Evolutionary conservation across 2,113 vertebrate species (phyloP), one percentile per base, ranked within the genome.

Genomic region (Heterocephalus glaber): DNA sequence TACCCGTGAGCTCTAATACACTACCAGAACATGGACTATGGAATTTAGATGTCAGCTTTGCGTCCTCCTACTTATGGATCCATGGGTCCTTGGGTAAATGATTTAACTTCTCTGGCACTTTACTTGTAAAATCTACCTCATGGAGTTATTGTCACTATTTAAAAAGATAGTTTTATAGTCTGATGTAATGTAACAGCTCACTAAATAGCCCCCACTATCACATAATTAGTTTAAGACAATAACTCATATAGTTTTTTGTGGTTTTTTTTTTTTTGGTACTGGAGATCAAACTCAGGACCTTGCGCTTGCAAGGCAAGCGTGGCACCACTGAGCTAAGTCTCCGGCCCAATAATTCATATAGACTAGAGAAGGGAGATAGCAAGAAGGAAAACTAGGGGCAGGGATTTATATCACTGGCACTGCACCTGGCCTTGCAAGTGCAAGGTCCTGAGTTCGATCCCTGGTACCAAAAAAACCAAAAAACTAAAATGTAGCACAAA

Each of bases 311-410:
- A n/a, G n/a, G n/a, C n/a, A n/a, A n/a, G n/a, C n/a, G n/a, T n/a
- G n/a, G n/a, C n/a, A n/a, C n/a, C n/a, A n/a, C n/a, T n/a, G n/a
- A n/a, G n/a, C n/a, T n/a, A n/a, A n/a, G n/a, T n/a, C n/a, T n/a
- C n/a, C n/a, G n/a, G n/a, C n/a, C n/a, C n/a, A n/a, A n/a, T 49
- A 77, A 93, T 61, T 89, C 52, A 61, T 24, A 70, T 61, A 79
- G 68, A 84, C 80, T 47, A 72, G 30, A 77, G 56, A 16, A 88
- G n/a, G 44, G 58, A 61, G n/a, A 70, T n/a, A 76, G 9, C 90
- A 89, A 70, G 52, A 47, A 72, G 60, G 54, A 89, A 66, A 85
- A 89, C n/a, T n/a, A n/a, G n/a, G n/a, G n/a, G n/a, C n/a, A n/a
- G n/a, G n/a, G n/a, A n/a, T n/a, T n/a, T n/a, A n/a, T n/a, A n/a